phyloP scores from a whole-genome alignment of 2,888 invertebrate species.

The Pseudoips prasinana region DNA sequence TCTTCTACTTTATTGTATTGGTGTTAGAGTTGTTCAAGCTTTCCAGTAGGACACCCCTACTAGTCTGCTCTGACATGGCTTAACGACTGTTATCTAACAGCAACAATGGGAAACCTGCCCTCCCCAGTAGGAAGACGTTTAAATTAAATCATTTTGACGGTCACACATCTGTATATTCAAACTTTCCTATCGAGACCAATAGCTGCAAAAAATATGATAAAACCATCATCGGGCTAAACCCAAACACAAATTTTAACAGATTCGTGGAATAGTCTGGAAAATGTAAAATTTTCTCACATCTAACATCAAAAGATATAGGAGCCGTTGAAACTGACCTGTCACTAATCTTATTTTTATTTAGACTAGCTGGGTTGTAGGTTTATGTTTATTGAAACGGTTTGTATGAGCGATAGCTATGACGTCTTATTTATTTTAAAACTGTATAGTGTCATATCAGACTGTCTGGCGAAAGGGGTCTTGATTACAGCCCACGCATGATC shows the following conservation, averaged over 20 bases:
- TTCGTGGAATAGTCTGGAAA: slow-evolving; percentile 19
- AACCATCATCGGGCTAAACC: too few relatives aligned
- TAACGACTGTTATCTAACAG: too few relatives aligned
- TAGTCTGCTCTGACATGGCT: too few relatives aligned
- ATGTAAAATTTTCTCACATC: slow-evolving; percentile 2
- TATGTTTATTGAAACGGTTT: slow-evolving; percentile 17
- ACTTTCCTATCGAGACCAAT: too few relatives aligned
- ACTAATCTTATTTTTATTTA: slow-evolving; percentile 25
- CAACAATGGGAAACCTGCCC: too few relatives aligned
- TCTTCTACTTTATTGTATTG: too few relatives aligned
- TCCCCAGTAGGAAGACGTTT: too few relatives aligned
- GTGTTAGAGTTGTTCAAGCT: too few relatives aligned
- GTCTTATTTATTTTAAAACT: slow-evolving; percentile 46
- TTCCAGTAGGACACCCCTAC: too few relatives aligned
- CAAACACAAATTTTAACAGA: slow-evolving; percentile 2
- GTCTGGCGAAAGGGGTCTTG: slow-evolving; percentile 40
- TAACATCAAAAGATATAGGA: slow-evolving; percentile 17
- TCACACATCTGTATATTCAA: too few relatives aligned
- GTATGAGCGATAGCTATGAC: slow-evolving; percentile 35
- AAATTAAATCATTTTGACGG: too few relatives aligned
- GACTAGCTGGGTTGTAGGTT: slow-evolving; percentile 14
- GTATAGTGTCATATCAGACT: slow-evolving; percentile 39
- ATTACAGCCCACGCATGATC: slow-evolving; percentile 23
- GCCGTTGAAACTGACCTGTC: slow-evolving; percentile 21
- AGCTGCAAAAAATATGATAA: too few relatives aligned